phyloP scores from a whole-genome alignment of 2,113 vertebrate genomes.

The Hippopotamus amphibius region DNA sequence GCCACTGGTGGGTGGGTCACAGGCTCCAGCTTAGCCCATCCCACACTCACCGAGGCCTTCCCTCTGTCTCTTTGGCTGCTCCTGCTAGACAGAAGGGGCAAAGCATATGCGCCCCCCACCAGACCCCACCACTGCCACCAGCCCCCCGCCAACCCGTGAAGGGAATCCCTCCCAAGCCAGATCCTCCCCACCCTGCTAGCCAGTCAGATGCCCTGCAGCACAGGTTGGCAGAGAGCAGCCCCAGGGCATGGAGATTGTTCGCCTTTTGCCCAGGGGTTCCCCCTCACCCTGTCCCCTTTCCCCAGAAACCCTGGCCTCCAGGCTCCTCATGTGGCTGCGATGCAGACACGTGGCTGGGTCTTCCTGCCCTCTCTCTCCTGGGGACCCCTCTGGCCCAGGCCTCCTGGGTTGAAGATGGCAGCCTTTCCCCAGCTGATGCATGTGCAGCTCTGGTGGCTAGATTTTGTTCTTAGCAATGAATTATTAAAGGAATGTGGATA shows the following conservation, averaged over 20 bases:
- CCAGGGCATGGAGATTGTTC: background rate
- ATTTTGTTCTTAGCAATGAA: conserved; percentile 55
- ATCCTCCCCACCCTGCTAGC: background rate
- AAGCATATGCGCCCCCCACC: no score
- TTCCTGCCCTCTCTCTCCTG: background rate
- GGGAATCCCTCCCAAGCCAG: background rate
- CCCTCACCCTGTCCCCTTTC: background rate
- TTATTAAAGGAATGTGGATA: conserved; percentile 31
- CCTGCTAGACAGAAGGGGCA: background rate
- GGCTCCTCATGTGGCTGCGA: background rate
- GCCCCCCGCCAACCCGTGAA: background rate
- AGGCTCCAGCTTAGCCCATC: background rate
- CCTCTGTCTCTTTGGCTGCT: background rate
- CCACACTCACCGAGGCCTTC: background rate
- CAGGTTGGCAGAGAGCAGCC: background rate
- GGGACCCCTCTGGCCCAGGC: background rate
- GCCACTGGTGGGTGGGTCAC: background rate
- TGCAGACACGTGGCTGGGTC: background rate
- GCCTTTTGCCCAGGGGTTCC: background rate
- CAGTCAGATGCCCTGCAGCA: background rate
- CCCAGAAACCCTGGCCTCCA: background rate
- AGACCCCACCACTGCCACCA: background rate
- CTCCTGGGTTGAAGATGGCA: background rate
- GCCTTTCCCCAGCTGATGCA: background rate
- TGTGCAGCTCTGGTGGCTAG: background rate